Base-by-base conservation (phyloP, 2,113 vertebrate species). In the Gambusia holbrooki region DNA sequence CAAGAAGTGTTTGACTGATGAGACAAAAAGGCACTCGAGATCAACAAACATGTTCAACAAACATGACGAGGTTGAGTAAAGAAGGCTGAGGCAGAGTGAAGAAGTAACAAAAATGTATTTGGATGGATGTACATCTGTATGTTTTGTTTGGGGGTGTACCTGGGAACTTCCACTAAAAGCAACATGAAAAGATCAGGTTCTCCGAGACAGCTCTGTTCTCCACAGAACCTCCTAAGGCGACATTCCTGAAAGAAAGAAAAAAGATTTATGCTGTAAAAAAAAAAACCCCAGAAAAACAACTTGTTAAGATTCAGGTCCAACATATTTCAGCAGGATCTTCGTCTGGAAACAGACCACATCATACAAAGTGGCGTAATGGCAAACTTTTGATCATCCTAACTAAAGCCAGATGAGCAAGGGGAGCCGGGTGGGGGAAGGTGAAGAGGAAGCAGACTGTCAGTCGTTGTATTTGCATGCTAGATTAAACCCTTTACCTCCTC, bases 111-210 rank as follows among this genome's bases (percentile, higher is more conserved):
- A 58, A 58, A 58, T 19, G 45, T 48, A 5, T 58, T 58, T 22
- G 25, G 2, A 58, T 58, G 51, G 6, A 10, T 48, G 45, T 48
- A 48, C 17, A 58, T 58, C 25, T 58, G 25, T n/a, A 3, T 58
- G 1, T 58, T 71, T 73, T 58, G 27, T 35, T 35, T 25, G 45
- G 37, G 68, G 40, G 28, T 62, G 27, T 90, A 95, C 95, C 94
- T 95, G 83, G 92, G 93, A 69, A 95, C 83, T 81, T 95, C 93
- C 79, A 95, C 92, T 66, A 95, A 79, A 40, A 94, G 85, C 66
- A 95, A 78, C 83, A 95, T 90, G 86, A 95, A 95, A 81, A 94
- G 92, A 89, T 95, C 95, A 14, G 95, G 92, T 79, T 95, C 92
- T 81, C 89, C 89, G 10, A 95, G 92, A 74, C 85, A 90, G 78